These are phyloP conservation scores for Notolabrus celidotus DNA, from an alignment of 2,797 vertebrate genomes.

Conservation along the genomic window DNA sequence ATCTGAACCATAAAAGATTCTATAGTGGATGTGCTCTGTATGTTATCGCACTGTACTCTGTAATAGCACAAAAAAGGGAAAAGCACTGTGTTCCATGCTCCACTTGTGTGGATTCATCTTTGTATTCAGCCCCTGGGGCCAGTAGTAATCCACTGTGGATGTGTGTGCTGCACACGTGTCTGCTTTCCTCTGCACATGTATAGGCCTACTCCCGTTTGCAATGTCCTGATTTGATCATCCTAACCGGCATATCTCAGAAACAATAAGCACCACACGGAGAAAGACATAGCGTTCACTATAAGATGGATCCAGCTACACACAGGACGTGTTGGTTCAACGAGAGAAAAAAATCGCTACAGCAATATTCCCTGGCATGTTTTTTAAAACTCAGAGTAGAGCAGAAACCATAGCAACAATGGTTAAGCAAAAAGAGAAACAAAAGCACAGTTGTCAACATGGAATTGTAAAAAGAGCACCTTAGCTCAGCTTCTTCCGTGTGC, in stretches of 20 bases:
- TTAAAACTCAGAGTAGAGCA: conserved; percentile 46
- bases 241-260: conserved; percentile 33
- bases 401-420: conserved; percentile 70
- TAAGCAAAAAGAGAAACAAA: conserved; percentile 43
- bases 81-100: conserved; percentile 43
- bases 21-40: conserved; percentile 31
- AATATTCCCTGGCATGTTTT: conserved; percentile 32
- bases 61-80: conserved; percentile 42
- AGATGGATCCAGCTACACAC: conserved; percentile 28
- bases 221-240: conserved; percentile 58
- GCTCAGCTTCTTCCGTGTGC: conserved; percentile 8
- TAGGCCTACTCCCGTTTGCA: conserved; percentile 38
- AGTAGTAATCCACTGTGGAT: conserved; percentile 46
- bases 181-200: conserved; percentile 33
- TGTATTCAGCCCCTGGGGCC: conserved; percentile 56
- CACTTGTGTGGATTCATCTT: conserved; percentile 57
- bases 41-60: conserved; percentile 17
- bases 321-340: conserved; percentile 32
- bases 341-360: conserved; percentile 27
- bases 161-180: conserved; percentile 15
- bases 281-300: conserved; percentile 26
- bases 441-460: conserved; percentile 36
- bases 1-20: conserved; percentile 43
- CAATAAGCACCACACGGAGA: conserved; percentile 23
- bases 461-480: conserved; percentile 29